phyloP scores from a whole-genome alignment of 53 echinoderm and acorn worm genomes.

The Arbacia lixula region DNA sequence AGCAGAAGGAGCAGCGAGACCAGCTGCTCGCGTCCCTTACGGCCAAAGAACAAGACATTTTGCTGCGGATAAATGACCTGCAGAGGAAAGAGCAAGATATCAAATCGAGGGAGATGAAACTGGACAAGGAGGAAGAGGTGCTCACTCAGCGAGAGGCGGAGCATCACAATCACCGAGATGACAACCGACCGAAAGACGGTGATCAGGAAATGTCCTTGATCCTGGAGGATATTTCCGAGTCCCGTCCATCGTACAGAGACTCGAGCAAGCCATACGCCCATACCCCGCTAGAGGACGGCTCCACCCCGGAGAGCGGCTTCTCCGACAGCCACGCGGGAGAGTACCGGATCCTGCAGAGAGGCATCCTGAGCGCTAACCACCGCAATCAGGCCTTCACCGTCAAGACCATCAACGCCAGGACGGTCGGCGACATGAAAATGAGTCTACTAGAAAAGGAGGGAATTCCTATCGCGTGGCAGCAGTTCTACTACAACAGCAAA shows the following conservation, averaged over 20 bases:
- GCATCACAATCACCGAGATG: not conserved
- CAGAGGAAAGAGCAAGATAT: slow-evolving; percentile 6
- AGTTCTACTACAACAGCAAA: slow-evolving; percentile 23
- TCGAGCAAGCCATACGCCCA: not conserved
- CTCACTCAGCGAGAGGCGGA: not conserved
- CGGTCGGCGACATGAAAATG: slow-evolving; percentile 28
- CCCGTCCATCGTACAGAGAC: slow-evolving; percentile 9
- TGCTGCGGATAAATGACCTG: not conserved
- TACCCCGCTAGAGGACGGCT: slow-evolving; percentile 7
- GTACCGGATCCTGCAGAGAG: slow-evolving; percentile 34
- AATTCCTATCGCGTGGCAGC: slow-evolving; percentile 31
- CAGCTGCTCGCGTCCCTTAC: slow-evolving; percentile 15
- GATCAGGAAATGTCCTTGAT: slow-evolving; percentile 1
- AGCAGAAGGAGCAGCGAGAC: slow-evolving; percentile 5
- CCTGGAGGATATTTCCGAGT: slow-evolving; percentile 10
- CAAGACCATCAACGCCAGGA: slow-evolving; percentile 13
- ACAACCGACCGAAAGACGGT: not conserved
- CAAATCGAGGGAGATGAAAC: not conserved
- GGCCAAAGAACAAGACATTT: not conserved
- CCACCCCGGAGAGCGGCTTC: slow-evolving; percentile 43
- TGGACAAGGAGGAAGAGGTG: slow-evolving; percentile 20
- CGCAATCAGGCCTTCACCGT: slow-evolving; percentile 34
- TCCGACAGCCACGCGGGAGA: slow-evolving; percentile 35
- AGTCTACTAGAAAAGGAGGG: slow-evolving; percentile 7
- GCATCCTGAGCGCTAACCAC: slow-evolving; percentile 2